phyloP scores from a whole-genome alignment of 1,140 invertebrate genomes.

The Caerostris darwini region DNA sequence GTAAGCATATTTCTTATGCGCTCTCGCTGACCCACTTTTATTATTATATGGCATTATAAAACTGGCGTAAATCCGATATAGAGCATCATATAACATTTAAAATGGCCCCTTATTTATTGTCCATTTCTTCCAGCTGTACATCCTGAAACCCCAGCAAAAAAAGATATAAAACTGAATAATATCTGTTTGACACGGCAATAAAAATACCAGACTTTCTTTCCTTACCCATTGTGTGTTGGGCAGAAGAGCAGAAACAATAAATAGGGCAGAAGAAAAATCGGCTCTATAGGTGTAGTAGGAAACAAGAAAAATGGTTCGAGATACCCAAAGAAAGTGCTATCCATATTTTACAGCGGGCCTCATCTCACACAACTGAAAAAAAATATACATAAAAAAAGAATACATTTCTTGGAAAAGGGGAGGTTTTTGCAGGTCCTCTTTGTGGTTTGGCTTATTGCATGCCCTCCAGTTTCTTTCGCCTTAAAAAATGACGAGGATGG shows the following conservation, averaged over 20 bases:
- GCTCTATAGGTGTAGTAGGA: conserved; percentile 13
- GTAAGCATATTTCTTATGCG: too few species aligned
- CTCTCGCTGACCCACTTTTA: too few species aligned
- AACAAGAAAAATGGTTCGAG: conserved; percentile 5
- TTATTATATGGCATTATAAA: too few species aligned
- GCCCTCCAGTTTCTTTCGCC: conserved; percentile 26
- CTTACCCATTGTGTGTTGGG: neutral
- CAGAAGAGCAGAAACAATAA: neutral
- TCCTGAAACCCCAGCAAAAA: neutral
- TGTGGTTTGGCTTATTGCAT: conserved; percentile 44
- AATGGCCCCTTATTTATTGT: neutral
- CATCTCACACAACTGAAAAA: neutral
- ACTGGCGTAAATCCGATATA: too few species aligned
- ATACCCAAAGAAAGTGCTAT: conserved; percentile 29
- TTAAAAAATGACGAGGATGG: conserved; percentile 8
- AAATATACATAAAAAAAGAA: neutral
- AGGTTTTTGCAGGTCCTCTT: conserved; percentile 33
- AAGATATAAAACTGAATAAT: neutral
- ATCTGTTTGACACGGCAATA: neutral
- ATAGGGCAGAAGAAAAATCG: conserved; percentile 37
- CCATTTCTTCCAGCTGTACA: neutral
- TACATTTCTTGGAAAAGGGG: neutral
- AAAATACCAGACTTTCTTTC: neutral
- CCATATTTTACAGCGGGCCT: conserved; percentile 52
- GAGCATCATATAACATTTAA: neutral